phyloP scores from a whole-genome alignment of 2,797 vertebrate species.

The Cryptoblepharus egeriae region DNA sequence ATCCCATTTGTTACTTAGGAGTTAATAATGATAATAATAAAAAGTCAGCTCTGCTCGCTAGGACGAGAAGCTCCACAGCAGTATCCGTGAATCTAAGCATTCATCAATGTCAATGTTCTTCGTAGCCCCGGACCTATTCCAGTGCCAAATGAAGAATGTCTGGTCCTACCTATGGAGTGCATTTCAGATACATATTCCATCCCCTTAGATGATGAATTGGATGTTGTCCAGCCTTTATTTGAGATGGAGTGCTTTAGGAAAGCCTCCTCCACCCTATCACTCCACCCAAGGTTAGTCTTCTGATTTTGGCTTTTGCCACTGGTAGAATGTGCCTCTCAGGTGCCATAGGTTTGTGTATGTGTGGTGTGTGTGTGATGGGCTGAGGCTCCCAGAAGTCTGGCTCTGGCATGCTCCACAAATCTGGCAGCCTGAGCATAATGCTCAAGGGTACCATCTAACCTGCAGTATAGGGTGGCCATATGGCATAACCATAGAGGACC shows the following conservation, averaged over 20 bases:
- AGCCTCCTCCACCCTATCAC: not conserved
- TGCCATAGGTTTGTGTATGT: too few species aligned
- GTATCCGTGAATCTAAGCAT: not conserved
- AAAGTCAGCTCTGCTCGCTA: constrained; percentile 28
- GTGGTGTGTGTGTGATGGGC: too few species aligned
- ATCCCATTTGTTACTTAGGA: constrained; percentile 18
- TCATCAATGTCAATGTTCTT: constrained; percentile 53
- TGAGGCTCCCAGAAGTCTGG: too few species aligned
- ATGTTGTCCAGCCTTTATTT: not conserved
- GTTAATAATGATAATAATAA: constrained; percentile 47
- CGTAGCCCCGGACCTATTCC: constrained; percentile 43
- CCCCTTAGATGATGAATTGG: constrained; percentile 25
- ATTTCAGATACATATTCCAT: constrained; percentile 38
- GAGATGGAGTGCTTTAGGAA: not conserved
- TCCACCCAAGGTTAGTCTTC: not conserved
- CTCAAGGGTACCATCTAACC: too few species aligned
- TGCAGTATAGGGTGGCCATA: too few species aligned
- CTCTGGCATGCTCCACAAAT: too few species aligned
- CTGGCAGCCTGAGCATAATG: too few species aligned
- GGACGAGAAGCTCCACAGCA: not conserved
- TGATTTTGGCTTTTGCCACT: not conserved
- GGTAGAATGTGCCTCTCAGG: not conserved
- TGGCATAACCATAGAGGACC: too few species aligned
- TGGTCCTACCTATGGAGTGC: constrained; percentile 16
- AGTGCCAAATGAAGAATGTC: constrained; percentile 41